phyloP scores from a whole-genome alignment of 2,888 invertebrate species.

The Eupithecia insigniata region DNA sequence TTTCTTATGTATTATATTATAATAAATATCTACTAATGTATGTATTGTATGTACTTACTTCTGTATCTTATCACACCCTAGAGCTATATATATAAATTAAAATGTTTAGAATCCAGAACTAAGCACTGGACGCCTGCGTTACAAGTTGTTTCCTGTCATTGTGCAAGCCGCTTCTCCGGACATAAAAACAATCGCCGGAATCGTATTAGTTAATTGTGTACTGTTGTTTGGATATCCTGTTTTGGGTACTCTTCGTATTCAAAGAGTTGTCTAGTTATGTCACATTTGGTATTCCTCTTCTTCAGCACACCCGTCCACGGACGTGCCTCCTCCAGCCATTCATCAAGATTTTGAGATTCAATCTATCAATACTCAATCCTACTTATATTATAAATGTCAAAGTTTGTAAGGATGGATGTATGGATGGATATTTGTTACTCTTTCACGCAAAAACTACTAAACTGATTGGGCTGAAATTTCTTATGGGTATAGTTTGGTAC shows the following conservation, averaged over 20 bases:
- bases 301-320: background rate
- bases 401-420: no score
- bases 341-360: no score
- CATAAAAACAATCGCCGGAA: constrained; percentile 63
- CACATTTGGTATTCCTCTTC: background rate
- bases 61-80: background rate
- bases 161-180: constrained; percentile 53
- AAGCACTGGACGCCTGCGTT: constrained; percentile 20
- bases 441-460: no score
- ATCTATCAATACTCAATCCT: no score
- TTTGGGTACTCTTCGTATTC: constrained; percentile 4
- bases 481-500: no score
- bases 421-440: no score
- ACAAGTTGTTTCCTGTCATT: constrained; percentile 59
- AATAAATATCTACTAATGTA: no score
- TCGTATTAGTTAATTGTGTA: constrained; percentile 57
- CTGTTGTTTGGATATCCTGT: constrained; percentile 59
- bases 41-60: no score
- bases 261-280: constrained; percentile 3
- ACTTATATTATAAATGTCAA: no score
- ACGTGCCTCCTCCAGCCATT: background rate
- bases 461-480: no score
- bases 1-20: no score
- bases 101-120: background rate
- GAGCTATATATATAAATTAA: constrained; percentile 2